These are phyloP conservation scores for Artemia sinica DNA, from an alignment of 2,888 invertebrate genomes.

Conservation along the genomic window DNA sequence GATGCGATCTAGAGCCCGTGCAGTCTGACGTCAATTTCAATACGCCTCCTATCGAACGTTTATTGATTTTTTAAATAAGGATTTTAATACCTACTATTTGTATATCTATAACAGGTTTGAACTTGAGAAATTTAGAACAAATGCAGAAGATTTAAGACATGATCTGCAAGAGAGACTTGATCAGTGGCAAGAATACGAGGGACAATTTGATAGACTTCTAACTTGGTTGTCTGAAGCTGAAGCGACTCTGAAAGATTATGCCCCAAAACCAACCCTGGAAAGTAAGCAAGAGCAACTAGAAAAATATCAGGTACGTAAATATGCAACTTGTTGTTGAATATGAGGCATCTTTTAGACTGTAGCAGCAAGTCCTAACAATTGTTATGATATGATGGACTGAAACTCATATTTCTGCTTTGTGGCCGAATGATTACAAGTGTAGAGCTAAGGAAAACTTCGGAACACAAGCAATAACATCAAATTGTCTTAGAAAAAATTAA, in stretches of 20 bases:
- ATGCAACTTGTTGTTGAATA: too few species aligned
- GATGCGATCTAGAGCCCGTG: neutral
- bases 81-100: neutral
- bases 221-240: conserved; percentile 74
- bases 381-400: too few species aligned
- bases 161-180: conserved; percentile 64
- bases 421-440: neutral
- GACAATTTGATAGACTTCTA: conserved; percentile 58
- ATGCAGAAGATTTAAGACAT: conserved; percentile 56
- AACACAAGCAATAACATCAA: too few species aligned
- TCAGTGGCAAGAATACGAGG: conserved; percentile 81
- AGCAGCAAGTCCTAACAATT: too few species aligned
- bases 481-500: too few species aligned
- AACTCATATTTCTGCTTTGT: neutral
- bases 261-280: conserved; percentile 60
- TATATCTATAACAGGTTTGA: conserved; percentile 43
- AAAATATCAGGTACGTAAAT: conserved; percentile 58
- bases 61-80: conserved; percentile 7
- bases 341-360: too few species aligned
- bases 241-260: conserved; percentile 62
- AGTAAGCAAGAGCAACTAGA: conserved; percentile 78
- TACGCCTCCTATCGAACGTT: neutral
- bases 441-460: conserved; percentile 2
- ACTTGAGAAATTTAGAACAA: conserved; percentile 58
- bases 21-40: neutral